Evolutionary conservation across 1,140 invertebrate genomes (phyloP).

Genomic region (Scylla paramamosain): DNA sequence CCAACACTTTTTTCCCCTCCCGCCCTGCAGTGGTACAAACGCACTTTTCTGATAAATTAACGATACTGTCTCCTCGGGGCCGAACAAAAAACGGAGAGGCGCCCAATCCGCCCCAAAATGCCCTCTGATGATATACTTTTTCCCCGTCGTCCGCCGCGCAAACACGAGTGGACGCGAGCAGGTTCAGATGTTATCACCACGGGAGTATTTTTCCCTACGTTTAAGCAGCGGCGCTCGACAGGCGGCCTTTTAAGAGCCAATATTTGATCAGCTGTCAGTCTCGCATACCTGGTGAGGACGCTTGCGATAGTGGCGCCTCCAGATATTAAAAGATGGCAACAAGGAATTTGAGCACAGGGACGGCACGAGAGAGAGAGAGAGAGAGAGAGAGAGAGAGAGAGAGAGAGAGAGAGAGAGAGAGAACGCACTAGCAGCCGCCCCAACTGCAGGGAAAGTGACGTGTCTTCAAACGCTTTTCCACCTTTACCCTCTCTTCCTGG

Average conservation of each 20-base stretch:
- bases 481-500: neutral
- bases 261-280: constrained; percentile 8
- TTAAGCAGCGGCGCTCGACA: neutral
- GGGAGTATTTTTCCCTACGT: too few species aligned
- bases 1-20: neutral
- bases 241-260: neutral
- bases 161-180: too few species aligned
- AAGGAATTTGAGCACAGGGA: neutral
- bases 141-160: too few species aligned
- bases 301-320: neutral
- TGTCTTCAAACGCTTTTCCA: neutral
- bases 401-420: constrained; percentile 18
- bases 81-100: too few species aligned
- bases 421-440: neutral
- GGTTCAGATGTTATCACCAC: too few species aligned
- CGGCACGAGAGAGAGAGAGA: neutral
- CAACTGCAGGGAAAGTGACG: neutral
- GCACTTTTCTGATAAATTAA: neutral
- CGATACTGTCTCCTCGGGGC: neutral
- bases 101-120: too few species aligned
- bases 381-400: constrained; percentile 20
- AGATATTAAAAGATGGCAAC: neutral
- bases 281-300: neutral
- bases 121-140: too few species aligned
- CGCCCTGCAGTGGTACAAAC: neutral